Evolutionary conservation across 35 echinoderm and acorn worm species (phyloP).

Genomic region (Lytechinus pictus): DNA sequence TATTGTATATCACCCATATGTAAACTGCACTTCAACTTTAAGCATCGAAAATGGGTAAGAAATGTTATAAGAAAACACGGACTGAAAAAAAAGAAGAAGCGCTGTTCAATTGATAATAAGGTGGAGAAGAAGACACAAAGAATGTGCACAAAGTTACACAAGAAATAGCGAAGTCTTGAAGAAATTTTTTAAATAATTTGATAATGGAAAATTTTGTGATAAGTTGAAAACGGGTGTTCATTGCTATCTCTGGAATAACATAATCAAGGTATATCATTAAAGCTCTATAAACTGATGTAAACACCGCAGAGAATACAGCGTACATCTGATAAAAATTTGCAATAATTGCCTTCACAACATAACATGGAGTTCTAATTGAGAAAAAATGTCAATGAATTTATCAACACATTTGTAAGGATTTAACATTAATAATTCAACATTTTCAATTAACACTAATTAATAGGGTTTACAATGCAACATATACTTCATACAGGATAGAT

Average conservation of each 20-base stretch:
- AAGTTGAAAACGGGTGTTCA: not conserved
- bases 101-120: not conserved
- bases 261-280: not conserved
- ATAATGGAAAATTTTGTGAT: not conserved
- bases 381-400: not conserved
- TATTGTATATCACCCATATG: not conserved
- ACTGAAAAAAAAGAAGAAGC: not conserved
- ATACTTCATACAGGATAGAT: not conserved
- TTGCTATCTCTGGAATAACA: not conserved
- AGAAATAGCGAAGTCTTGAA: not conserved
- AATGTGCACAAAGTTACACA: not conserved
- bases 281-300: not conserved
- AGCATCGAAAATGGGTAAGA: not conserved
- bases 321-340: not conserved
- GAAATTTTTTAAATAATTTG: not conserved
- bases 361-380: not conserved
- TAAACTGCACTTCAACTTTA: not conserved
- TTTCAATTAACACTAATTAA: not conserved
- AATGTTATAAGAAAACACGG: not conserved
- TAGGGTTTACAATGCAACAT: not conserved
- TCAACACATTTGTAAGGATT: not conserved
- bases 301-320: not conserved
- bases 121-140: not conserved
- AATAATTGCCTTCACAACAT: not conserved
- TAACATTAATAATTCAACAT: not conserved